Evolutionary conservation across 2,888 invertebrate genomes (phyloP).

Genomic region (Luperina nickerlii): DNA sequence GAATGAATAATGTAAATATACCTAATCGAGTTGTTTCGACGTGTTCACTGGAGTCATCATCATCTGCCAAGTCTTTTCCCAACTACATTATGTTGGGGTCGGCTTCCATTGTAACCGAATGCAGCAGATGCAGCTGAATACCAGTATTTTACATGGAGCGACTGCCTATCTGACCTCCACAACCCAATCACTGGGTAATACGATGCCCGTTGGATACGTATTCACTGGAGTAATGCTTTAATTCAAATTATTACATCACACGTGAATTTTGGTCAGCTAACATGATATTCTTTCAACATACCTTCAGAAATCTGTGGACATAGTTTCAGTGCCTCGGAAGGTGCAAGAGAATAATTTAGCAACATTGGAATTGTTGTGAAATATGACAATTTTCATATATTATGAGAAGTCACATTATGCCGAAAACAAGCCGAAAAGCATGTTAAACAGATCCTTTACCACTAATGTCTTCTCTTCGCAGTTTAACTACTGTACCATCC

Average conservation of each 20-base stretch:
- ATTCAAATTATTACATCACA: neutral
- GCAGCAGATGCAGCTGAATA: too few species aligned
- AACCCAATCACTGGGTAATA: too few species aligned
- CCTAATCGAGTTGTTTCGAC: neutral
- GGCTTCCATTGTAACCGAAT: too few species aligned
- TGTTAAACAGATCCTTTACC: neutral
- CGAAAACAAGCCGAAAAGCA: too few species aligned
- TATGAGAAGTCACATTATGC: neutral
- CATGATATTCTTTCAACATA: neutral
- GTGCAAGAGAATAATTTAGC: neutral
- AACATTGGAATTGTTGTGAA: neutral
- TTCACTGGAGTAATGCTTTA: neutral
- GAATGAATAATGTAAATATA: too few species aligned
- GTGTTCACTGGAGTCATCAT: neutral
- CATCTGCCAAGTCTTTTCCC: too few species aligned
- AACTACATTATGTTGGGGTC: too few species aligned
- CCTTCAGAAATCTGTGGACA: neutral
- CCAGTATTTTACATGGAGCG: too few species aligned
- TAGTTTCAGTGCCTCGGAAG: neutral
- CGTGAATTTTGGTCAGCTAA: neutral
- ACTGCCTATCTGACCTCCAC: too few species aligned
- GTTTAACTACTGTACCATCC: conserved; percentile 29
- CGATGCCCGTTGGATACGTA: too few species aligned
- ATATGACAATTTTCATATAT: too few species aligned
- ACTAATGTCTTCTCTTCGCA: neutral